Base-by-base conservation (phyloP, 2,113 vertebrate genomes). In the Neoarius graeffei region DNA sequence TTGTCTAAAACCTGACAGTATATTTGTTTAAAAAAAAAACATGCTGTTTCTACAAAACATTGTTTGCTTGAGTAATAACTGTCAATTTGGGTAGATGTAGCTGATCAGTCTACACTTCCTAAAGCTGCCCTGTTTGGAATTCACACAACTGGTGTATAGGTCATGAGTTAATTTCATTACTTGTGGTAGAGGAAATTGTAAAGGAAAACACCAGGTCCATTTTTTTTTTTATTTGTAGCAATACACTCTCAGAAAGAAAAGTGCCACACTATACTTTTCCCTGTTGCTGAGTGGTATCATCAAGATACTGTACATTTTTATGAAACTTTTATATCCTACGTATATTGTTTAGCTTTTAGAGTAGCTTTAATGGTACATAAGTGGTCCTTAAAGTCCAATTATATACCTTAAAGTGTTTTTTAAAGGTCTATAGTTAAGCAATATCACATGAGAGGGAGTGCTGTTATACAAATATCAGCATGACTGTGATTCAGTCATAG, bases 51-150 rank as follows among this genome's bases (percentile, higher is more conserved):
- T 64, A 27, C 56, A 62, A 82, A 23, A 82, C 30, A 60, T 20
- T 85, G 82, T 85, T 89, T 89, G 88, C 62, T 20, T 64, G 87
- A 77, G 83, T 85, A 83, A 84, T 91, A 89, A 89, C 25, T 84
- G 85, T 91, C 88, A 83, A 27, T 89, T 86, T 77, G 23, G 59
- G 27, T 74, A 7, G 76, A 67, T 77, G 81, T 59, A 57, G 4
- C 62, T 27, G 64, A 66, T 69, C 62, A 54, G 67, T 67, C 62
- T 83, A 5, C 35, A 71, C 69, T 83, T 62, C 11, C 19, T 52
- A 48, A 80, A 66, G 62, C 13, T 57, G 62, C 2, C 27, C 64
- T 81, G 50, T 86, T 54, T 79, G 59, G 59, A 86, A 35, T 80
- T 86, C 85, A 50, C 76, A 80, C 59, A 62, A 66, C n/a, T 81